These are phyloP conservation scores for Morinoia aosen DNA, from an alignment of 2,888 invertebrate genomes.

Conservation along the genomic window DNA sequence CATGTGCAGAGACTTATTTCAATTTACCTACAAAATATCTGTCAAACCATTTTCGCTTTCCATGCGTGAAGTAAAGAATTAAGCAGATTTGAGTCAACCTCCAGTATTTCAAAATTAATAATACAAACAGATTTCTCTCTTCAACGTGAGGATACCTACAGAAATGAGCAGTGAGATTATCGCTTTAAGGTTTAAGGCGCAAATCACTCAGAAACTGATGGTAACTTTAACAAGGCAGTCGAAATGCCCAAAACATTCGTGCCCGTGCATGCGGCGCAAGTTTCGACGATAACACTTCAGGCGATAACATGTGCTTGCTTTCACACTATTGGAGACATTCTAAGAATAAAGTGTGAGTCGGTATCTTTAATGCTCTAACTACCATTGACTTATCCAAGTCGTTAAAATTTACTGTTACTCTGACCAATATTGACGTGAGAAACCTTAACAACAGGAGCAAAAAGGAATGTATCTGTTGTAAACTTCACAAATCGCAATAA, in stretches of 20 bases:
- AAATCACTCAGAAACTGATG: neutral
- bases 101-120: neutral
- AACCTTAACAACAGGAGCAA: neutral
- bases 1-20: neutral
- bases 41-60: neutral
- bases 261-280: neutral
- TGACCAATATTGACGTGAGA: neutral
- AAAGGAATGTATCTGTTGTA: neutral
- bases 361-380: neutral
- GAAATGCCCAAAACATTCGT: neutral
- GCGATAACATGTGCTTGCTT: neutral
- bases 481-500: neutral
- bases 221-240: neutral
- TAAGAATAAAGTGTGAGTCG: neutral
- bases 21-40: neutral
- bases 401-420: neutral
- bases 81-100: neutral
- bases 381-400: neutral
- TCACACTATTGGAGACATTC: neutral
- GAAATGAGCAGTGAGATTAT: neutral
- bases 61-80: neutral
- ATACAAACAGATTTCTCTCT: neutral
- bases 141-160: neutral
- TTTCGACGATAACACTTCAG: neutral
- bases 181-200: neutral